Evolutionary conservation across 2,797 vertebrate genomes (phyloP), one percentile per base, ranked within the genome.

Genomic region (Acropternis orthonyx): DNA sequence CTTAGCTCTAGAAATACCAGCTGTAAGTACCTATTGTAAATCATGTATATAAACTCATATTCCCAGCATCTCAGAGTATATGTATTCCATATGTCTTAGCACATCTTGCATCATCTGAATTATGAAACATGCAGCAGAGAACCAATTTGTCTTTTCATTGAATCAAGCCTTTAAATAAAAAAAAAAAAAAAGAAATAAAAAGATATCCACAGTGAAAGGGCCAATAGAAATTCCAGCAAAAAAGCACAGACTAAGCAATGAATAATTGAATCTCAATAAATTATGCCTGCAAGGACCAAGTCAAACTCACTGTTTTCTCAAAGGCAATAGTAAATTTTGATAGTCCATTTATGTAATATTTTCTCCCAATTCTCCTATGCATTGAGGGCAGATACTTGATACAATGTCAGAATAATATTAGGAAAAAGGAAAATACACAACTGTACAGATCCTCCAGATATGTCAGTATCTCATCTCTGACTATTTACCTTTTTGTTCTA

Each of bases 1-100:
- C 48, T 78, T 41, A 85, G 55, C 49, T 87, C 37, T 74, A 74
- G 51, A 88, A 93, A 43, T 75, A 86, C 41, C 52, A 92, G 59
- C 24, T 69, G 8, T 85, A 78, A 93, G 62, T 55, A 89, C 14
- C 27, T 46, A 51, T 49, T 82, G 83, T 92, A 95, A 94, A 89
- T 88, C 66, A 76, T 41, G 39, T 9, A 7, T 84, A 84, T 49
- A 82, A 88, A 79, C 34, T 59, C 81, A 81, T 89, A 76, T n/a
- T 84, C 44, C 27, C 44, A 76, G 52, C 30, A 56, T 66, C 66
- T 82, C 49, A 71, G 52, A 73, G 28, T 65, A 74, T 36, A 7
- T 74, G n/a, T 92, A 74, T 88, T 88, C 43, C 44, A 52, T 65
- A 58, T 43, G 66, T 92, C 84, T 88, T 44, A 44, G n/a, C 1